Evolutionary conservation across 2,113 vertebrate species (phyloP), one percentile per base, ranked within the genome.

Genomic region (Platysternon megacephalum): DNA sequence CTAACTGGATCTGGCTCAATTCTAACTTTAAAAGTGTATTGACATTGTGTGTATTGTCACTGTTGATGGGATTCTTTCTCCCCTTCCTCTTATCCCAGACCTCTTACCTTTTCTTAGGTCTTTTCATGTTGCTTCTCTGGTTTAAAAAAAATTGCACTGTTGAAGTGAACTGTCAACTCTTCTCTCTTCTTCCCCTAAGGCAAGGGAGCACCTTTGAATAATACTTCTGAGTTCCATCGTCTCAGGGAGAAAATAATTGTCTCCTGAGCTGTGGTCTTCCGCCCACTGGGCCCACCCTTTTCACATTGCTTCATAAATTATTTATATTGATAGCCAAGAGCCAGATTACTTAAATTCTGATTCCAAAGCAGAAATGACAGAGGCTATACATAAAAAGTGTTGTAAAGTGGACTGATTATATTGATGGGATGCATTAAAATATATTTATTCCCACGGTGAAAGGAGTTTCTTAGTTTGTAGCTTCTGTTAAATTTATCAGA

Each of bases 241-340:
- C 98, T 98, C 98, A 98, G 98, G 98, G 97, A 98, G 97, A 94
- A 97, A 96, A 97, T 94, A 93, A 65, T 96, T 95, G 88, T 96
- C 79, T 97, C 92, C 96, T 97, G 94, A 96, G 86, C 81, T 84
- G 81, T 87, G 61, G 91, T 91, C 52, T 97, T 92, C 82, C 53
- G 97, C 80, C 79, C 79, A 74, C 1, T 2, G 6, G 58, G 28
- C 55, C 80, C 93, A 80, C 87, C 55, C 16, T 89, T 91, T 86
- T 90, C 68, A 68, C 0, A 0, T 90, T 91, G 52, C 86, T 68
- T 17, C 65, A 51, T 88, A 53, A 83, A 51, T 94, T 91, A 32
- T 5, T 42, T 87, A 82, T 52, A 2, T 32, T 8, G 2, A 48
- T 65, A 93, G 86, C 81, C 90, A 87, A 2, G 5, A 96, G 72